Evolutionary conservation across 2,888 invertebrate species (phyloP), one percentile per base, ranked within the genome.

Genomic region (Drosophila picticornis): DNA sequence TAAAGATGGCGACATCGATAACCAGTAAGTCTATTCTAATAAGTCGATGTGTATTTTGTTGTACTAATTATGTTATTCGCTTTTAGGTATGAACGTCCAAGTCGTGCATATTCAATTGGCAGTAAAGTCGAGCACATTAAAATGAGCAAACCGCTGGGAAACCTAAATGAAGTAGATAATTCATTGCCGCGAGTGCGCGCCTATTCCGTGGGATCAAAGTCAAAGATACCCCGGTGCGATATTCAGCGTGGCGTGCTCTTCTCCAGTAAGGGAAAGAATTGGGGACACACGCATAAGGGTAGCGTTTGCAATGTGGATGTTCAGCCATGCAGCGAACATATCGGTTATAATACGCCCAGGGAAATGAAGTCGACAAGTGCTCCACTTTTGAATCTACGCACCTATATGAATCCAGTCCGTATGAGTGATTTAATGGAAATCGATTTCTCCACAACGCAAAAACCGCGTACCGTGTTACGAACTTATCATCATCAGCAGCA

Each of bases 401-500:
- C 93, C 65, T 88, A 94, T 80, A 94, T 95, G 78, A 94, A 94
- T 52, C 94, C 95, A 52, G 95, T 95, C 79, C 94, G 94, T 2
- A 95, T 96, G 95, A 96, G 96, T 79, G 97, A 97, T 93, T 94
- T 97, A 83, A 97, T 97, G 97, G 97, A 97, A 94, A 95, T 97
- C 80, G 96, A 96, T 91, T 96, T 96, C 87, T 95, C 95, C 59
- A 72, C 58, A 10, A 56, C 59, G 52, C 84, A 70, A 72, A 88
- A 58, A 71, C 80, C 65, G 64, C 83, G 69, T 66, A 84, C 56
- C 16, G 46, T 48, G 27, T 75, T 61, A 22, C 75, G 78, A 48
- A 71, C 61, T 27, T 61, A 29, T 46, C 55, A 46, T 25, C 46
- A 46, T 16, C 46, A 25, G 22, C 43, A 56, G 32, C 65, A 46